Conservation (phyloP, 1,140 invertebrate genomes). For the Drosophila quadrilineata region DNA sequence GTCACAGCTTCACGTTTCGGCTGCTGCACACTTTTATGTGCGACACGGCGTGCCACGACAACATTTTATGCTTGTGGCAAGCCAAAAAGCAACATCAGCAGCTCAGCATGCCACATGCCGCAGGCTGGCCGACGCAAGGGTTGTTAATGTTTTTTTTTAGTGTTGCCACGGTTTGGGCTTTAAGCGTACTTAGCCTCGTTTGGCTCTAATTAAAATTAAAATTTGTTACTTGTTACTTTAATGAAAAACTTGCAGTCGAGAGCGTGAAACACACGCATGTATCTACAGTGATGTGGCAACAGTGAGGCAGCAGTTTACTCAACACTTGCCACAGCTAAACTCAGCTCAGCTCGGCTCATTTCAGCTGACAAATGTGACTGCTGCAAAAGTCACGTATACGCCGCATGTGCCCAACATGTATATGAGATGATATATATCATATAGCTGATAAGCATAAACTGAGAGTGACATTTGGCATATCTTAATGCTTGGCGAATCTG, state of each 20-base stretch:
- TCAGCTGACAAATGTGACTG: slow-evolving; percentile 33
- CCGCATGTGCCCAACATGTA: slow-evolving; percentile 56
- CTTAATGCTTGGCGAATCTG: too few relatives aligned
- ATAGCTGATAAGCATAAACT: slow-evolving; percentile 5
- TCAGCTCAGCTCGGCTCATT: slow-evolving; percentile 5
- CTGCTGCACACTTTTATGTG: slow-evolving; percentile 59
- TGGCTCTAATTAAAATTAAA: slow-evolving; percentile 75
- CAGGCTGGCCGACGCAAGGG: too few relatives aligned
- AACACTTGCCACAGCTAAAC: too few relatives aligned
- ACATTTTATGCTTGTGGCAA: slow-evolving; percentile 51
- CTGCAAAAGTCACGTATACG: slow-evolving; percentile 56
- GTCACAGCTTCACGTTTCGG: slow-evolving; percentile 42
- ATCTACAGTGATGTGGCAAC: too few relatives aligned
- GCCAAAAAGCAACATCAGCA: background rate
- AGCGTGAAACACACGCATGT: too few relatives aligned
- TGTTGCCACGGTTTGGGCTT: too few relatives aligned
- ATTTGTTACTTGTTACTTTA: slow-evolving; percentile 71
- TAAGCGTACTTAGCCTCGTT: slow-evolving; percentile 54
- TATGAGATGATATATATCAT: slow-evolving; percentile 7
- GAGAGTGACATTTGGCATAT: too few relatives aligned
- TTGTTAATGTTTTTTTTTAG: too few relatives aligned
- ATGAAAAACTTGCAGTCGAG: slow-evolving; percentile 67
- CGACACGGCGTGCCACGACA: slow-evolving; percentile 63
- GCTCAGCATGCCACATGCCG: slow-evolving; percentile 7
- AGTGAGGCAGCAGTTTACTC: too few relatives aligned